These are phyloP conservation scores for Bubalus kerabau DNA, from an alignment of 2,113 vertebrate genomes.

Conservation along the genomic window DNA sequence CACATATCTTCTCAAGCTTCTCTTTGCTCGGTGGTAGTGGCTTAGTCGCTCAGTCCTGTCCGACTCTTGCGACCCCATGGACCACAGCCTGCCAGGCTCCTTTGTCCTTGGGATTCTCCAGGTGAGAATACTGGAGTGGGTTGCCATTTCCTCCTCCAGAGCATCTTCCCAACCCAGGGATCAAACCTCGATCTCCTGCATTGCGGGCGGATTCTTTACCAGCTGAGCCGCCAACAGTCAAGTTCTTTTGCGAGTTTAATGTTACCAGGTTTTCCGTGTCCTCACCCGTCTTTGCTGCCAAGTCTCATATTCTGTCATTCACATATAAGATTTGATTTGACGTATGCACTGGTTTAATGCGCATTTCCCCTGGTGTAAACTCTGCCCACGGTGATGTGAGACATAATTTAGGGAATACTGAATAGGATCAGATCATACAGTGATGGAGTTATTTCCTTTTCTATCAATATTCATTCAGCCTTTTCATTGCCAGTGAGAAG, in stretches of 20 bases:
- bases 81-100: neutral
- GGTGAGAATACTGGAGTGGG: neutral
- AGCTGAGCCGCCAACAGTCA: neutral
- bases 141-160: neutral
- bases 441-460: neutral
- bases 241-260: neutral
- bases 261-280: neutral
- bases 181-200: neutral
- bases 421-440: neutral
- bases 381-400: neutral
- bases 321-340: neutral
- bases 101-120: neutral
- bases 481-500: neutral
- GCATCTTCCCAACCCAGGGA: neutral
- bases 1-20: neutral
- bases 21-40: neutral
- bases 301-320: neutral
- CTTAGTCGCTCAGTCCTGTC: neutral
- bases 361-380: neutral
- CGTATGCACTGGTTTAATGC: neutral
- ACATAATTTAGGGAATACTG: neutral
- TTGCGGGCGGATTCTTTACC: neutral
- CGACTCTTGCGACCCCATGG: accelerated
- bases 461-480: neutral
- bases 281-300: neutral